Conservation (phyloP, 1,140 invertebrate genomes). For the Marisa cornuarietis region DNA sequence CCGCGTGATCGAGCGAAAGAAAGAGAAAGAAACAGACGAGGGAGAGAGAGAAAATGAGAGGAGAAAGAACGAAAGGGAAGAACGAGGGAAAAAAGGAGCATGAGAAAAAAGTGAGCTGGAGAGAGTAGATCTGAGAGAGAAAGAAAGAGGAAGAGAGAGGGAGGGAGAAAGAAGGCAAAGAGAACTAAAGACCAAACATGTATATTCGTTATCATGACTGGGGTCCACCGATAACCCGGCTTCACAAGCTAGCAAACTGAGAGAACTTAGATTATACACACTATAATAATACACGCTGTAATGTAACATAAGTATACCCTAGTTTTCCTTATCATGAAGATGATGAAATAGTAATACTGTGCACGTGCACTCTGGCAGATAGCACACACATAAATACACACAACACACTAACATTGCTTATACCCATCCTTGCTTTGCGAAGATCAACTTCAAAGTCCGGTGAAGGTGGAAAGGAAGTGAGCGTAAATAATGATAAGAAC, state of each 20-base stretch:
- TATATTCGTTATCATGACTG: no score
- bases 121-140: not conserved
- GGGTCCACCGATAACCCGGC: no score
- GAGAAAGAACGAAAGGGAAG: not conserved
- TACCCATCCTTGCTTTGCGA: no score
- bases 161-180: not conserved
- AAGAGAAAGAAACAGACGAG: slow-evolving; percentile 13
- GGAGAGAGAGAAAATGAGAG: slow-evolving; percentile 11
- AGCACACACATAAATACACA: slow-evolving; percentile 1
- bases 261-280: no score
- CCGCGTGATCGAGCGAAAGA: not conserved
- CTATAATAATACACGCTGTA: no score
- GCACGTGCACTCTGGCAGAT: not conserved
- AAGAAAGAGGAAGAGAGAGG: not conserved
- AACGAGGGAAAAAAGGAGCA: not conserved
- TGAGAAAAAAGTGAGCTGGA: not conserved
- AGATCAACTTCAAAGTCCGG: no score
- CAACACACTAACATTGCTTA: not conserved
- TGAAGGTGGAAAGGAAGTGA: no score
- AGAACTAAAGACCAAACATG: not conserved
- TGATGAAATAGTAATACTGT: not conserved
- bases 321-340: no score
- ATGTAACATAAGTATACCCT: no score
- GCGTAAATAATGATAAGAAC: no score
- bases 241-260: no score